These are phyloP conservation scores for Penaeus chinensis DNA, from an alignment of 1,140 invertebrate species.

Conservation along the genomic window DNA sequence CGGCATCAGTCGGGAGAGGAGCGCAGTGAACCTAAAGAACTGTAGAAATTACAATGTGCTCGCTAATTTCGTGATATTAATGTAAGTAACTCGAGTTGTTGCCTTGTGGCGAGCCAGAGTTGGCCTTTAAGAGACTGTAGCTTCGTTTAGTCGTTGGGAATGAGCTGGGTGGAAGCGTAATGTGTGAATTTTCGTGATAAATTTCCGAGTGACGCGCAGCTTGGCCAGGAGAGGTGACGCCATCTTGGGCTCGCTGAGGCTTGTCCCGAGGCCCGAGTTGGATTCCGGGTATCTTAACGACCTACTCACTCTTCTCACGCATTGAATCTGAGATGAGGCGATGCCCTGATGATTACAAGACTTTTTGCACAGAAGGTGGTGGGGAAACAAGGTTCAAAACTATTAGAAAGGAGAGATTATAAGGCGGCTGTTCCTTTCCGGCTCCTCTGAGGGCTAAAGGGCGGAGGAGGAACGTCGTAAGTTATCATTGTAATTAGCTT, in stretches of 20 bases:
- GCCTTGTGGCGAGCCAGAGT: neutral
- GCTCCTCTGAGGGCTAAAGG: too few relatives aligned
- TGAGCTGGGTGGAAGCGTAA: neutral
- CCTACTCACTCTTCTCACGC: too few relatives aligned
- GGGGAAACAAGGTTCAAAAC: too few relatives aligned
- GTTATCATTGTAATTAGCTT: too few relatives aligned
- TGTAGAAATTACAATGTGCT: conserved; percentile 40
- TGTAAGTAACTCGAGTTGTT: conserved; percentile 43
- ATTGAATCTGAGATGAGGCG: too few relatives aligned
- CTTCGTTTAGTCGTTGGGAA: neutral
- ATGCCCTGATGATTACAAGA: too few relatives aligned
- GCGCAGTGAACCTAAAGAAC: conserved; percentile 45
- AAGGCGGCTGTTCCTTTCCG: too few relatives aligned
- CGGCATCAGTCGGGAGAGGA: conserved; percentile 48
- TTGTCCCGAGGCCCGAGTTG: too few relatives aligned
- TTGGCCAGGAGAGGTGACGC: neutral
- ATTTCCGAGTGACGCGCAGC: neutral
- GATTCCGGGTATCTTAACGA: too few relatives aligned
- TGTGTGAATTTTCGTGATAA: neutral
- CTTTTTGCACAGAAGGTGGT: too few relatives aligned
- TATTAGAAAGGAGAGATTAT: too few relatives aligned
- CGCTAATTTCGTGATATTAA: conserved; percentile 40
- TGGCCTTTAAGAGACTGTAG: neutral
- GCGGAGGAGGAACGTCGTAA: too few relatives aligned
- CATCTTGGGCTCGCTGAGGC: neutral